Evolutionary conservation across 2,113 vertebrate genomes (phyloP), one percentile per base, ranked within the genome.

Genomic region (Meriones unguiculatus): DNA sequence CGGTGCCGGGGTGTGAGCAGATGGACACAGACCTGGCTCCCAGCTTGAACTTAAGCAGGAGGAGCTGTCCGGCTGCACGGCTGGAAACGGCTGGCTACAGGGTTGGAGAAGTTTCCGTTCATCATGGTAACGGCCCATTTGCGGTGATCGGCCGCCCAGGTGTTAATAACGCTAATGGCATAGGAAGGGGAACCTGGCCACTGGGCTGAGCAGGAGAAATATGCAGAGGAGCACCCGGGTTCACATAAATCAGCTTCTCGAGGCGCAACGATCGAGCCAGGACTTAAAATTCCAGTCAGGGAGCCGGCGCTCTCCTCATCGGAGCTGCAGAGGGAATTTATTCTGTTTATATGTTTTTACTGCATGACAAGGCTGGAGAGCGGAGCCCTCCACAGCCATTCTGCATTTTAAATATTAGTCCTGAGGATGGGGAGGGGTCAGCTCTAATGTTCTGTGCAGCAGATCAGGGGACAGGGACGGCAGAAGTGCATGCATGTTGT

Each of bases 221-320:
- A 98, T 97, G 98, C 98, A 98, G 98, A 98, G 98, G 85, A 97
- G 98, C 15, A 95, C 93, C n/a, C 90, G 75, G 96, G 95, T 97
- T 97, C 97, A 95, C 98, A 98, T 98, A 98, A 98, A 98, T 98
- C 98, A 98, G 96, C 54, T 1, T 50, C 65, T 97, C 89, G 97
- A 87, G 0, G 35, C 25, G 57, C 97, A 89, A 91, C 69, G 87
- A 78, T 96, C 95, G 38, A 98, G 97, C 96, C 96, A 89, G 97
- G 98, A 98, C 98, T 99, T 99, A 98, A 98, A 98, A 99, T 98
- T 98, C 98, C 80, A 96, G 98, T 98, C 98, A 98, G 98, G 98
- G 98, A 97, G 98, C 94, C 97, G 98, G 98, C 96, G 87, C 87
- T 97, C 98, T 98, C 38, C 89, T 98, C 98, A 98, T 98, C 97